Evolutionary conservation across 2,113 vertebrate species (phyloP).

Genomic region (Nyctibius bracteatus): DNA sequence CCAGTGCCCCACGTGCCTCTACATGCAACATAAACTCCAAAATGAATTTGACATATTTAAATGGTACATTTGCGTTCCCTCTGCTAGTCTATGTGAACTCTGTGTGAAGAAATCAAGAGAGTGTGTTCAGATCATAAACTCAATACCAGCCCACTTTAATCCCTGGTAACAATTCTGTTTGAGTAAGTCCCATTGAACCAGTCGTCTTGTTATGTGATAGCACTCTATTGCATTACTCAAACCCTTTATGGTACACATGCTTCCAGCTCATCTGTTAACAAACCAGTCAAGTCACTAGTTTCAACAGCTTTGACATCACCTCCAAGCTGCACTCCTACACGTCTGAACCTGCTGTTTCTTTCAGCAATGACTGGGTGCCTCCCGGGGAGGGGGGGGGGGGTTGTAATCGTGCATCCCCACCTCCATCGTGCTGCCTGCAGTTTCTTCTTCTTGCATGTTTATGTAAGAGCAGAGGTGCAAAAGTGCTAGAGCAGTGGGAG

Average conservation of each 20-base stretch:
- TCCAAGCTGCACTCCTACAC: background rate
- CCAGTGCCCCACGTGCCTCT: background rate
- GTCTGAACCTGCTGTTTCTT: conserved; percentile 19
- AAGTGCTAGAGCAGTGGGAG: background rate
- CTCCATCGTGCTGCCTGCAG: background rate
- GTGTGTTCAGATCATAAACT: background rate
- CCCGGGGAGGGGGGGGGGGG: background rate
- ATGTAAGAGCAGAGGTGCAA: background rate
- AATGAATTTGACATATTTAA: background rate
- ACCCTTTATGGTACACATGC: background rate
- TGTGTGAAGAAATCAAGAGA: background rate
- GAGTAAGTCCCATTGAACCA: background rate
- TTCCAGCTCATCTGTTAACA: background rate
- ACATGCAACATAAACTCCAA: background rate
- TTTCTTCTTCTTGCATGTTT: background rate
- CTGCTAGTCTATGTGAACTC: background rate
- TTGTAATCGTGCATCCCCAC: background rate
- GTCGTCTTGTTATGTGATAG: background rate
- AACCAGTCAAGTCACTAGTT: conserved; percentile 33
- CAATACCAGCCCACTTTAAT: background rate
- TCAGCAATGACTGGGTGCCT: conserved; percentile 8
- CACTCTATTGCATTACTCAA: background rate
- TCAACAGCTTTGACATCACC: conserved; percentile 5
- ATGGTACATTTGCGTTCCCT: background rate
- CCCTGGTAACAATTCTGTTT: background rate